These are phyloP conservation scores for Periparus ater DNA, from an alignment of 2,797 vertebrate genomes.

Conservation along the genomic window DNA sequence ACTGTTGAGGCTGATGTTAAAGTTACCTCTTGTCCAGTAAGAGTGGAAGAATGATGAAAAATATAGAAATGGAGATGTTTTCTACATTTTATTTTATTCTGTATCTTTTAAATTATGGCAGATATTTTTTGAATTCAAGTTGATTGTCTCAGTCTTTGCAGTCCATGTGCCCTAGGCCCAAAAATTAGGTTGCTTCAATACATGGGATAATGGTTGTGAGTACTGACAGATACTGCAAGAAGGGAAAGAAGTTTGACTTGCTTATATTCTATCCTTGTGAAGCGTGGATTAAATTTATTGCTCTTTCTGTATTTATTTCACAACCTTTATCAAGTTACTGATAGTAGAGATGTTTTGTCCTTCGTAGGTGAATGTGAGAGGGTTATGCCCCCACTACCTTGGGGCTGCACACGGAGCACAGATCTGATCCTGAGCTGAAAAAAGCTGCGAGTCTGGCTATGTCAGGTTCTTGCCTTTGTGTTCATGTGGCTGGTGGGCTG, in stretches of 20 bases:
- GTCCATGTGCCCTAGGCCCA: neutral
- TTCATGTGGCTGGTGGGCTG: neutral
- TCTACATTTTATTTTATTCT: neutral
- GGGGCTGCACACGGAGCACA: neutral
- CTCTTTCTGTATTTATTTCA: neutral
- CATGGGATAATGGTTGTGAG: neutral
- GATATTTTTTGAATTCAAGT: neutral
- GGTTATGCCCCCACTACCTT: neutral
- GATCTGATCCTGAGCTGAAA: neutral
- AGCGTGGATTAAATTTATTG: neutral
- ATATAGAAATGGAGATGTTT: neutral
- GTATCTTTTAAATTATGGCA: neutral
- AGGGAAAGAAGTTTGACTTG: neutral
- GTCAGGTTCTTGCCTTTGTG: neutral
- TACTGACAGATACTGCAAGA: neutral
- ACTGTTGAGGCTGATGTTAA: neutral
- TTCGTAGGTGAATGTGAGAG: neutral
- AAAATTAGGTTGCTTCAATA: neutral
- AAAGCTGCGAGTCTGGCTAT: rapidly evolving
- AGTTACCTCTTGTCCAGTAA: neutral
- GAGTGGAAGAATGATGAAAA: neutral
- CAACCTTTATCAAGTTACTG: neutral
- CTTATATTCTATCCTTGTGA: neutral
- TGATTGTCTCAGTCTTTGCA: neutral
- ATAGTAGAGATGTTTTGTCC: neutral